These are phyloP conservation scores for Periphyllus acericola DNA, from an alignment of 2,888 invertebrate genomes.

Conservation along the genomic window DNA sequence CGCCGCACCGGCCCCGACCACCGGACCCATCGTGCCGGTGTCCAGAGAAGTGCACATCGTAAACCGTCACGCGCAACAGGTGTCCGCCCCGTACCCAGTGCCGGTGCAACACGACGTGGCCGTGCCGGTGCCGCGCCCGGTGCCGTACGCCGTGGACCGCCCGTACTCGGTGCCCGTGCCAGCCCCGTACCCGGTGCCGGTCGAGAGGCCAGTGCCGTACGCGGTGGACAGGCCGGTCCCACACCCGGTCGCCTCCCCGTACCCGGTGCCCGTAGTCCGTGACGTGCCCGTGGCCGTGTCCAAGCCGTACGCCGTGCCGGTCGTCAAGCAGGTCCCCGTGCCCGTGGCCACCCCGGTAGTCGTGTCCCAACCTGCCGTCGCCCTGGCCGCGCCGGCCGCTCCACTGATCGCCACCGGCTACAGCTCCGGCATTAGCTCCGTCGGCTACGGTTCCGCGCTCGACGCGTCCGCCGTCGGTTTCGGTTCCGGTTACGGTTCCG, in stretches of 20 bases:
- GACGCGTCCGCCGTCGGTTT: neutral
- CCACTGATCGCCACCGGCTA: constrained; percentile 24
- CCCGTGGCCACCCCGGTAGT: constrained; percentile 31
- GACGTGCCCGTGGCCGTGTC: constrained; percentile 46
- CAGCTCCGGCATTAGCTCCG: neutral
- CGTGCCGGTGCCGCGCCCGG: constrained; percentile 35
- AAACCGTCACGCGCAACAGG: constrained; percentile 49
- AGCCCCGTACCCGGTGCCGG: constrained; percentile 36
- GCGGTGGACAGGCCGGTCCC: constrained; percentile 45
- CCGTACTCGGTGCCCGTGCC: constrained; percentile 49
- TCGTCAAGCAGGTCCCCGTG: constrained; percentile 20
- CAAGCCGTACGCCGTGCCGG: constrained; percentile 39
- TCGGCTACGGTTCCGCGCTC: neutral
- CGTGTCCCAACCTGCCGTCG: neutral
- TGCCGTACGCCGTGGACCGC: constrained; percentile 39
- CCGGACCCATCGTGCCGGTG: constrained; percentile 14
- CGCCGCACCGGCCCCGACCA: constrained; percentile 23
- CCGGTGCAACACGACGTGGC: constrained; percentile 40
- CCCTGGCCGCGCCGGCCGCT: neutral
- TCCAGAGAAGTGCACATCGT: constrained; percentile 50
- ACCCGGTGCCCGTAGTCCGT: constrained; percentile 38
- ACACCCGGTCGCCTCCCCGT: constrained; percentile 15
- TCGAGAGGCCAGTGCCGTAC: constrained; percentile 44
- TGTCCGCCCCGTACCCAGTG: constrained; percentile 44
- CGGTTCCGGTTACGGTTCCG: neutral